Evolutionary conservation across 2,797 vertebrate species (phyloP).

Genomic region (Trachops cirrhosus): DNA sequence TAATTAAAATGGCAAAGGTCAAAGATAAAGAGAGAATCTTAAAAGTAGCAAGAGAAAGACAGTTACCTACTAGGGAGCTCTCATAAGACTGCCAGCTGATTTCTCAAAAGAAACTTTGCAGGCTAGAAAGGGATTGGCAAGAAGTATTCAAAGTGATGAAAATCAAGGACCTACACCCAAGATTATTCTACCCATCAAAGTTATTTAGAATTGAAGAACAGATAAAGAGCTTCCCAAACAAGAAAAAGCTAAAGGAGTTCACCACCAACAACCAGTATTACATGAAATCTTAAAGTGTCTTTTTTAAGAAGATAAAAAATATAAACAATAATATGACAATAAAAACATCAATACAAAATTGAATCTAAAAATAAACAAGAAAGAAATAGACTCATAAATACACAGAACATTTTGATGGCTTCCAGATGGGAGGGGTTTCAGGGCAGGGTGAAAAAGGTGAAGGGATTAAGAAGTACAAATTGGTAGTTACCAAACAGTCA

Average conservation of each 20-base stretch:
- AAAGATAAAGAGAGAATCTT: background rate
- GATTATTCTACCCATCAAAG: background rate
- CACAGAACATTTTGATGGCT: background rate
- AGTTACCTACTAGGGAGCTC: background rate
- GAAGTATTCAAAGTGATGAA: background rate
- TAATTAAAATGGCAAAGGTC: background rate
- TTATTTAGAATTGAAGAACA: background rate
- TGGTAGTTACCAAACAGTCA: background rate
- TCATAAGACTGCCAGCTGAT: background rate
- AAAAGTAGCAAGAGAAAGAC: background rate
- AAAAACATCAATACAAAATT: background rate
- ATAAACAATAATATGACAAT: background rate
- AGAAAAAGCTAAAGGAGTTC: background rate
- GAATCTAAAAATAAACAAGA: background rate
- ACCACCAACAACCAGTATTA: background rate
- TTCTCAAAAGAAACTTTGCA: background rate
- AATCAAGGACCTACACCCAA: background rate
- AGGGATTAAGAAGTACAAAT: background rate
- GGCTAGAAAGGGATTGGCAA: background rate
- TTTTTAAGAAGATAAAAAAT: background rate
- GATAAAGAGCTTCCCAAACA: background rate
- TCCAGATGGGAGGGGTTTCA: background rate
- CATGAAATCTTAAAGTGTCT: background rate
- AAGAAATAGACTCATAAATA: background rate
- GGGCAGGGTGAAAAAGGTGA: background rate